A percentile compares a stretch with the other conserved stretches of the same genome.
These are phyloP conservation scores for Hypanus sabinus DNA, from an alignment of 2,113 vertebrate genomes.

Conservation along the genomic window DNA sequence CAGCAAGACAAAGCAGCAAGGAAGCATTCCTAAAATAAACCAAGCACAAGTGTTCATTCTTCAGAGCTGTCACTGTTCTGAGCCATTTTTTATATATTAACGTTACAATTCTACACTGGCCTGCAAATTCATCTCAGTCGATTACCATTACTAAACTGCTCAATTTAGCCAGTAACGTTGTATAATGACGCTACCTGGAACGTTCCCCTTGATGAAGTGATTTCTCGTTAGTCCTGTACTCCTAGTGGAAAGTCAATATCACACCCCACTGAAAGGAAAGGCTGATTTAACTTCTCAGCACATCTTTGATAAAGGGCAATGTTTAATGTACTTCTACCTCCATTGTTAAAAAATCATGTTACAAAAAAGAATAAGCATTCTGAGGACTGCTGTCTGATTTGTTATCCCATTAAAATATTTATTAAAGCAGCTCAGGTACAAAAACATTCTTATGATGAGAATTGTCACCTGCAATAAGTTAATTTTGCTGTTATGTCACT, in stretches of 20 bases:
- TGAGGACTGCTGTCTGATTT: background rate
- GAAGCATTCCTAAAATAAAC: conserved; percentile 32
- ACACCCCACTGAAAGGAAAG: background rate
- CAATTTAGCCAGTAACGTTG: background rate
- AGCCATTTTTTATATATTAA: conserved; percentile 15
- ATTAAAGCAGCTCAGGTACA: background rate
- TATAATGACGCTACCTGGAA: background rate
- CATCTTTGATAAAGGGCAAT: background rate
- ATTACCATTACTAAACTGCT: conserved; percentile 5
- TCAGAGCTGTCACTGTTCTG: conserved; percentile 22
- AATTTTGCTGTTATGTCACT: background rate
- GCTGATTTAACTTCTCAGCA: background rate
- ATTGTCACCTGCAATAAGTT: background rate
- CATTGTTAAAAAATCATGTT: background rate
- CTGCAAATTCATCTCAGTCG: background rate
- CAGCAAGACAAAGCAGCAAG: conserved; percentile 26
- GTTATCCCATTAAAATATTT: conserved; percentile 1
- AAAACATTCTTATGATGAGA: background rate
- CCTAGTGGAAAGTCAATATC: background rate
- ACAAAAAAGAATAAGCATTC: background rate
- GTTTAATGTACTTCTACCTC: background rate
- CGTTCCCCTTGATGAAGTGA: background rate
- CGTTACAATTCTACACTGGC: background rate
- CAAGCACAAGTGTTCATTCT: background rate
- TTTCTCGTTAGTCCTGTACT: background rate